phyloP scores from a whole-genome alignment of 2,113 vertebrate genomes.

The Crocuta crocuta region DNA sequence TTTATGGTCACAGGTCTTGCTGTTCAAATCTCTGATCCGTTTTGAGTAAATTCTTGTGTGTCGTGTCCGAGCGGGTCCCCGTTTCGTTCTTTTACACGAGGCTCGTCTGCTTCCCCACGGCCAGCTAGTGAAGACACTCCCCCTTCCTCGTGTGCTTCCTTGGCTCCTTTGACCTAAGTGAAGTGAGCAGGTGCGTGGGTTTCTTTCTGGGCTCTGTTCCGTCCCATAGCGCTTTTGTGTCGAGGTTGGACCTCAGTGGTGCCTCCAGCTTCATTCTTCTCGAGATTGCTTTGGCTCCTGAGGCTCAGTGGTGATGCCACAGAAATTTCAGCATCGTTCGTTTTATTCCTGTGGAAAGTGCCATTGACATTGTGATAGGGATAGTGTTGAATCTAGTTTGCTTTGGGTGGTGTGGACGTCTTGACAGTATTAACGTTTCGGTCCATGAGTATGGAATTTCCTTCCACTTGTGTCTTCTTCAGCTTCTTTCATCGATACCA shows the following conservation, averaged over 20 bases:
- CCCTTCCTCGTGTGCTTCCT: fast-evolving
- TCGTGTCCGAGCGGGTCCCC: fast-evolving
- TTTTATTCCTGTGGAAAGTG: not conserved
- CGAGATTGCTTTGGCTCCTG: fast-evolving
- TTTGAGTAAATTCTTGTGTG: not conserved
- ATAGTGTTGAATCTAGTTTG: not conserved
- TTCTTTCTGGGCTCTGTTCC: not conserved
- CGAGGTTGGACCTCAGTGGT: fast-evolving
- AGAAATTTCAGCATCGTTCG: not conserved
- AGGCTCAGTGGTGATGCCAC: not conserved
- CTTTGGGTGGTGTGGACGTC: fast-evolving
- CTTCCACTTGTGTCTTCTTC: not conserved
- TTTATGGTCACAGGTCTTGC: not conserved
- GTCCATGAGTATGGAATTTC: fast-evolving
- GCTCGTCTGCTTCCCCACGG: not conserved
- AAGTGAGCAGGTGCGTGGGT: fast-evolving
- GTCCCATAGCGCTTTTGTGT: fast-evolving
- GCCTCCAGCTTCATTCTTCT: not conserved
- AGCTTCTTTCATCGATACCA: too few species aligned
- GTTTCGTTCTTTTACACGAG: too few species aligned
- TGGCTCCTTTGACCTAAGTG: fast-evolving
- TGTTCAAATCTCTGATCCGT: not conserved
- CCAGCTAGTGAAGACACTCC: fast-evolving
- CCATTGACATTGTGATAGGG: fast-evolving
- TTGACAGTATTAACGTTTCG: too few species aligned